Evolutionary conservation across 2,797 vertebrate genomes (phyloP).

Genomic region (Antennarius maculatus): DNA sequence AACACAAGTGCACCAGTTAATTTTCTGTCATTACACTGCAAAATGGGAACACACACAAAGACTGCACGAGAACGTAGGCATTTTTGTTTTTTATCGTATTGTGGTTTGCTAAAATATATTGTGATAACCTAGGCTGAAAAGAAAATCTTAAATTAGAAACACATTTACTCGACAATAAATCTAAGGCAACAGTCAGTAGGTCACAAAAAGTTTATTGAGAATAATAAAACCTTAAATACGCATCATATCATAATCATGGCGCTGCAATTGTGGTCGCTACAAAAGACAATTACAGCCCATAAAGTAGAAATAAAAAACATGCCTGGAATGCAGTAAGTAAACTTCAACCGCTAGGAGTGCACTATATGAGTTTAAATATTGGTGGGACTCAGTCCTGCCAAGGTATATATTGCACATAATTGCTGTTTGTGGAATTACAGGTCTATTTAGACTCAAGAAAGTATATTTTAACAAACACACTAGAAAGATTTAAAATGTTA

Average conservation of each 20-base stretch:
- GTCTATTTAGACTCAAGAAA: background rate
- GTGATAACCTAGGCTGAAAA: background rate
- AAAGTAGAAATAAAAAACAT: conserved; percentile 15
- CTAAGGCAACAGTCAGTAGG: background rate
- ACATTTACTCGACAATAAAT: conserved; percentile 40
- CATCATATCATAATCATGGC: conserved; percentile 6
- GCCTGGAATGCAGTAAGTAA: conserved; percentile 16
- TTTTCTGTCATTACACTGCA: conserved; percentile 51
- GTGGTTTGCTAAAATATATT: too few relatives aligned
- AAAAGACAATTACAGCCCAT: conserved; percentile 27
- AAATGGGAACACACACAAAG: too few relatives aligned
- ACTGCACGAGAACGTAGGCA: too few relatives aligned
- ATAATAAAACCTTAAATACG: conserved; percentile 16
- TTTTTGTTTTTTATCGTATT: too few relatives aligned
- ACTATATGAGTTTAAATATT: background rate
- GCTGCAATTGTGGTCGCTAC: conserved; percentile 18
- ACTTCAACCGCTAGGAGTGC: background rate
- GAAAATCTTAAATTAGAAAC: conserved; percentile 54
- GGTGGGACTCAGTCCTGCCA: too few relatives aligned
- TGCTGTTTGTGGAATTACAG: background rate
- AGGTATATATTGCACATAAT: background rate
- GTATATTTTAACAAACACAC: too few relatives aligned
- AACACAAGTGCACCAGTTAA: conserved; percentile 53
- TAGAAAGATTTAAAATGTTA: too few relatives aligned
- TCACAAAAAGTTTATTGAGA: background rate